phyloP scores from a whole-genome alignment of 2,797 vertebrate genomes.

The Danio jaintianensis region DNA sequence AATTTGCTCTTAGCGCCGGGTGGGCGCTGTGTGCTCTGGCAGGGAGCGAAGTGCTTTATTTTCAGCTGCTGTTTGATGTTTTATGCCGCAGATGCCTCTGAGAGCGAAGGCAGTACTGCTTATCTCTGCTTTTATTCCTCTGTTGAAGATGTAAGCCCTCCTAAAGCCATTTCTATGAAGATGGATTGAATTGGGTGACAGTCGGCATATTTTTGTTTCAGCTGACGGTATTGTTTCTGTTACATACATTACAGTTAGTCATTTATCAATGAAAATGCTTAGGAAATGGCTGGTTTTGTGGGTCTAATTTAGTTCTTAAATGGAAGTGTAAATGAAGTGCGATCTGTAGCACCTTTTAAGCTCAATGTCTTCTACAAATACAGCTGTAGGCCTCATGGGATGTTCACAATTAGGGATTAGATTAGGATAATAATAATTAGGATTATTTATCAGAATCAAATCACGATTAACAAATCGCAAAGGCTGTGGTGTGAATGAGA shows the following conservation, averaged over 20 bases:
- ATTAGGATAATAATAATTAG: too few species aligned
- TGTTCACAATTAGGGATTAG: too few species aligned
- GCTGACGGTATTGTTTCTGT: conserved; percentile 22
- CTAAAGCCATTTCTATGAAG: conserved; percentile 26
- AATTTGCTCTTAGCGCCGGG: conserved; percentile 27
- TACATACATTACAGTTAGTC: neutral
- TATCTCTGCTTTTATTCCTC: conserved; percentile 33
- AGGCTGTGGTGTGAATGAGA: too few species aligned
- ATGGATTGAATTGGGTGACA: conserved; percentile 4
- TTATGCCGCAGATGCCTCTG: conserved; percentile 22
- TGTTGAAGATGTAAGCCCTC: conserved; percentile 29
- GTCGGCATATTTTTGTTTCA: neutral
- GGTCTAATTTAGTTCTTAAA: neutral
- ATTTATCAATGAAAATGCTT: conserved; percentile 4
- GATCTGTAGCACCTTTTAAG: neutral
- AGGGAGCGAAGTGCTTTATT: conserved; percentile 26
- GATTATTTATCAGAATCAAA: too few species aligned
- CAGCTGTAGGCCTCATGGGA: neutral
- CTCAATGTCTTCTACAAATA: neutral
- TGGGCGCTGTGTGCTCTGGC: conserved; percentile 3
- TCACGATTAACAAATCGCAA: too few species aligned
- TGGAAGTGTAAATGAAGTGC: neutral
- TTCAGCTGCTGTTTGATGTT: conserved; percentile 45
- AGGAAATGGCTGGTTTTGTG: neutral
- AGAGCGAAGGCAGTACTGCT: conserved; percentile 23